These are phyloP conservation scores for Xanthia icteritia DNA, from an alignment of 2,888 invertebrate genomes.

Conservation along the genomic window DNA sequence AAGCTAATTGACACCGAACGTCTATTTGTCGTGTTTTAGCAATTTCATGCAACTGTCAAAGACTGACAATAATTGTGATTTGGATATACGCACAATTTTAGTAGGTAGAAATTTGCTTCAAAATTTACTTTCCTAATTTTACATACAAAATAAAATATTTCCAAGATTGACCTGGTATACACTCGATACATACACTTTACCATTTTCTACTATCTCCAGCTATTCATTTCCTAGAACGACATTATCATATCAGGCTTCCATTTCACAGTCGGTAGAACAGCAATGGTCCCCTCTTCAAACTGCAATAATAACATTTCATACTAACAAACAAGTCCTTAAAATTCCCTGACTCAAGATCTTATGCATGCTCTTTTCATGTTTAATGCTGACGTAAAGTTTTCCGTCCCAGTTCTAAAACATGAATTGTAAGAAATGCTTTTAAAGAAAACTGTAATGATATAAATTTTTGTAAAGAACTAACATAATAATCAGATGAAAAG, in stretches of 20 bases:
- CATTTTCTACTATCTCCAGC: background rate
- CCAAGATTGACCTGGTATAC: too few species aligned
- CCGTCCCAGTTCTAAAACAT: conserved; percentile 24
- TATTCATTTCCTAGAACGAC: background rate
- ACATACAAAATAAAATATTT: too few species aligned
- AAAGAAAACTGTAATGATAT: conserved; percentile 14
- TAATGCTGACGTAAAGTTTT: conserved; percentile 54
- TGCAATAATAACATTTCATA: conserved; percentile 60
- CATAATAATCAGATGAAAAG: background rate
- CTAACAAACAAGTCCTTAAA: conserved; percentile 58
- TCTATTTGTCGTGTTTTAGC: too few species aligned
- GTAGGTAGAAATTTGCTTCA: too few species aligned
- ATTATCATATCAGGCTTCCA: conserved; percentile 23
- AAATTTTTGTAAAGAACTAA: conserved; percentile 7
- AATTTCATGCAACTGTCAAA: too few species aligned
- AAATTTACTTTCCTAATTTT: too few species aligned
- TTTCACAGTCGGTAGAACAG: conserved; percentile 45
- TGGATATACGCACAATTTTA: too few species aligned
- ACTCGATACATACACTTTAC: background rate
- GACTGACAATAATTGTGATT: too few species aligned
- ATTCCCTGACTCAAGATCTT: conserved; percentile 47
- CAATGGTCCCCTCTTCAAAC: conserved; percentile 51
- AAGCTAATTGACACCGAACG: too few species aligned
- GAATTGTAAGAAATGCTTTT: conserved; percentile 25
- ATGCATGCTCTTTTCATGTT: conserved; percentile 50